Conservation (phyloP, 1,140 invertebrate genomes). For the Cotesia vestalis region DNA sequence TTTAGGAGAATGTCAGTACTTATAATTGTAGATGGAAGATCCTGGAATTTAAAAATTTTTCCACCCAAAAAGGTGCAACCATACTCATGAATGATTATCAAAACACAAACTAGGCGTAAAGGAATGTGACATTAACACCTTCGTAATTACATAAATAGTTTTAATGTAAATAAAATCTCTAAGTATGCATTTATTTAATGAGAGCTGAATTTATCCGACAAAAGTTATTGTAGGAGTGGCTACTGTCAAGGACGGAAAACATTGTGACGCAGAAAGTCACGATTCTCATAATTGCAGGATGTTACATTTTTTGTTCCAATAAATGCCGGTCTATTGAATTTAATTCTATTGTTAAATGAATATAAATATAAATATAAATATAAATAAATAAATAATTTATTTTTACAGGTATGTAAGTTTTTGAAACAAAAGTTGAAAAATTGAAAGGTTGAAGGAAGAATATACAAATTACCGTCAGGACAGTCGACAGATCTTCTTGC, state of each 20-base stretch:
- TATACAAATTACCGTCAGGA: constrained; percentile 56
- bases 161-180: not conserved
- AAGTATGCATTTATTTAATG: constrained; percentile 14
- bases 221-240: constrained; percentile 37
- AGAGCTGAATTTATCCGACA: constrained; percentile 18
- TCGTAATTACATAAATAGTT: not conserved
- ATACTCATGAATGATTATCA: no score
- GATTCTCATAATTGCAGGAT: constrained; percentile 40
- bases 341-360: not conserved
- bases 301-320: constrained; percentile 24
- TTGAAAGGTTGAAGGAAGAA: not conserved
- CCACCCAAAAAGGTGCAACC: no score
- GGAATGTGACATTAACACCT: not conserved
- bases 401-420: not conserved
- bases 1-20: no score
- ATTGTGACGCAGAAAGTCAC: constrained; percentile 41
- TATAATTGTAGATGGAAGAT: not conserved
- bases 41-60: not conserved
- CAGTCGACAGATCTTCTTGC: constrained; percentile 63
- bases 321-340: constrained; percentile 7
- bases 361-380: no score
- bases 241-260: constrained; percentile 39
- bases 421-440: not conserved
- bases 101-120: not conserved
- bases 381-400: not conserved